phyloP scores from a whole-genome alignment of 2,113 vertebrate genomes.

The Ivindomyrus marchei region DNA sequence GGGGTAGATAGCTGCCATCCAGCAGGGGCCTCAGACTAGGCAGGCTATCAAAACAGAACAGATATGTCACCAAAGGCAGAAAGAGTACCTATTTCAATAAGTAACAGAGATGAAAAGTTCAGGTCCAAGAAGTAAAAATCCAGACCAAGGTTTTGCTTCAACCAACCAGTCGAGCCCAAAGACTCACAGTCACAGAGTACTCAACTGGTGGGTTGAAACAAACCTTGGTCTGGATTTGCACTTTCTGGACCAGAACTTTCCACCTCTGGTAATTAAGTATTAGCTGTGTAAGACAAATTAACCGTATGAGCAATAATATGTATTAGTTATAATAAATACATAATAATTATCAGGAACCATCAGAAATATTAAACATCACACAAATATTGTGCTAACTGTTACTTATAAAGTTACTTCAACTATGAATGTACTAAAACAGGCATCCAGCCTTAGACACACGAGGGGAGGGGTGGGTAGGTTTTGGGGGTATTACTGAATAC shows the following conservation, averaged over 20 bases:
- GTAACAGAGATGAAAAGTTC: background rate
- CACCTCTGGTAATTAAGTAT: background rate
- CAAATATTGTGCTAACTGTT: background rate
- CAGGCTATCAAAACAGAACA: slow-evolving; percentile 61
- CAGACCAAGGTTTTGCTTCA: background rate
- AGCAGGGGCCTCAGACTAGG: slow-evolving; percentile 90
- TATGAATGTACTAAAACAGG: background rate
- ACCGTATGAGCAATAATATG: background rate
- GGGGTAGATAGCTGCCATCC: slow-evolving; percentile 88
- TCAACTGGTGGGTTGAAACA: background rate
- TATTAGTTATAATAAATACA: background rate
- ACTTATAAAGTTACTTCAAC: background rate
- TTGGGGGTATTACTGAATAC: background rate
- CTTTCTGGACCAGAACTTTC: background rate
- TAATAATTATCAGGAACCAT: background rate
- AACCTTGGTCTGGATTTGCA: background rate
- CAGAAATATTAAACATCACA: background rate
- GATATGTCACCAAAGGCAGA: background rate
- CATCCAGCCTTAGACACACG: background rate
- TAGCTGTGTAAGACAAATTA: background rate
- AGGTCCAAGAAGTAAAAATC: background rate
- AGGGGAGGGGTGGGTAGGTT: background rate
- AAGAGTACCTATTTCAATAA: background rate
- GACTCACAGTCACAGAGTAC: background rate
- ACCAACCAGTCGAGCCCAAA: background rate